Conservation (phyloP, 2,888 invertebrate species). For the Philonicus albiceps region DNA sequence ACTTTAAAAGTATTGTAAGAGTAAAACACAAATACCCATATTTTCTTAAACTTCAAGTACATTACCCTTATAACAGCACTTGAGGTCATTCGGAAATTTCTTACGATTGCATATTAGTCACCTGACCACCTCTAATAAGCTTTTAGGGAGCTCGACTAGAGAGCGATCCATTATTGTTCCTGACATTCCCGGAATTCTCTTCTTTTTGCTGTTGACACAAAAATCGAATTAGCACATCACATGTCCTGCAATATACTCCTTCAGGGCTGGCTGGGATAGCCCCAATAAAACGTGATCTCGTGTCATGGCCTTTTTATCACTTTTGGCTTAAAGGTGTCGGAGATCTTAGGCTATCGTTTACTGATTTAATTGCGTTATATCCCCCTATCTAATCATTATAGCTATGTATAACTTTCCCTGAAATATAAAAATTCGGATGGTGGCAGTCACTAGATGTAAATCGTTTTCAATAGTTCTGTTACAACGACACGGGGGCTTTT, state of each 20-base stretch:
- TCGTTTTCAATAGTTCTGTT: neutral
- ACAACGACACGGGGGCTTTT: neutral
- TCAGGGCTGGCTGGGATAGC: neutral
- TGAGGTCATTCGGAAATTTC: neutral
- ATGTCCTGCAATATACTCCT: neutral
- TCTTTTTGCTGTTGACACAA: constrained; percentile 8
- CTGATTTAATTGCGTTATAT: neutral
- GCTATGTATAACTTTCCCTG: neutral
- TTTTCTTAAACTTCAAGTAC: neutral
- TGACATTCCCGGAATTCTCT: neutral
- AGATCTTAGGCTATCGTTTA: neutral
- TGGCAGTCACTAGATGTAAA: neutral
- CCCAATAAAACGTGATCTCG: neutral
- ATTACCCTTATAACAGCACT: neutral
- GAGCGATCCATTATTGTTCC: neutral
- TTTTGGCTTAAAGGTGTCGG: neutral
- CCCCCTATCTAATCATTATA: neutral
- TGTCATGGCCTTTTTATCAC: neutral
- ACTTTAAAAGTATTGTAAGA: too few species aligned
- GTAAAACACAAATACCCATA: neutral
- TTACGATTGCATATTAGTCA: neutral
- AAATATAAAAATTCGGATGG: neutral
- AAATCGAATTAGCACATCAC: constrained; percentile 4
- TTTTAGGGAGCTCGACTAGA: neutral
- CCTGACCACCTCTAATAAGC: neutral